These are phyloP conservation scores for Gastracanthus pulcherrimus DNA, from an alignment of 2,888 invertebrate species.

Conservation along the genomic window DNA sequence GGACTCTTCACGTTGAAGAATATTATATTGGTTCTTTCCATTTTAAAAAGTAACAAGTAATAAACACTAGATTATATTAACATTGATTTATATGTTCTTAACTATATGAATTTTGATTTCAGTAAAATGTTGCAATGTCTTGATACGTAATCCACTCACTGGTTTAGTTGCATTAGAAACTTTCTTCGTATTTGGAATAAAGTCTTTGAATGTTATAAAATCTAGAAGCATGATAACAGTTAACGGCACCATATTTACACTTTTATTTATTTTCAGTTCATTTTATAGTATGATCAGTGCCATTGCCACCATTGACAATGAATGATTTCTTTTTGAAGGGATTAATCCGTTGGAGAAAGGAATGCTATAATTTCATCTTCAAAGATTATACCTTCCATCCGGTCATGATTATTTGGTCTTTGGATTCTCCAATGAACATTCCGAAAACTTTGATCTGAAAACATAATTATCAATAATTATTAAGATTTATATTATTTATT, in stretches of 20 bases:
- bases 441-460: conserved; percentile 42
- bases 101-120: not conserved
- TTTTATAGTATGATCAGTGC: not conserved
- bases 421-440: conserved; percentile 26
- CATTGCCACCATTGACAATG: not conserved
- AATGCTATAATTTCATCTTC: conserved; percentile 44
- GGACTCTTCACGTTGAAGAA: not conserved
- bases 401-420: conserved; percentile 10
- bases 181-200: not conserved
- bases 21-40: not conserved
- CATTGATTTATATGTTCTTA: conserved; percentile 14
- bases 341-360: conserved; percentile 19
- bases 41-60: conserved; percentile 3
- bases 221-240: not conserved
- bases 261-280: not conserved
- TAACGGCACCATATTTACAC: not conserved
- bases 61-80: conserved; percentile 13
- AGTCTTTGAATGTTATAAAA: not conserved
- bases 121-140: not conserved
- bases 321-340: too few relatives aligned
- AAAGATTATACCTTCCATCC: conserved; percentile 10
- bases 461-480: not conserved
- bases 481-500: not conserved
- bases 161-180: not conserved
- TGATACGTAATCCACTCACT: not conserved